Evolutionary conservation across 2,113 vertebrate species (phyloP), one percentile per base, ranked within the genome.

Genomic region (Lethenteron reissneri): DNA sequence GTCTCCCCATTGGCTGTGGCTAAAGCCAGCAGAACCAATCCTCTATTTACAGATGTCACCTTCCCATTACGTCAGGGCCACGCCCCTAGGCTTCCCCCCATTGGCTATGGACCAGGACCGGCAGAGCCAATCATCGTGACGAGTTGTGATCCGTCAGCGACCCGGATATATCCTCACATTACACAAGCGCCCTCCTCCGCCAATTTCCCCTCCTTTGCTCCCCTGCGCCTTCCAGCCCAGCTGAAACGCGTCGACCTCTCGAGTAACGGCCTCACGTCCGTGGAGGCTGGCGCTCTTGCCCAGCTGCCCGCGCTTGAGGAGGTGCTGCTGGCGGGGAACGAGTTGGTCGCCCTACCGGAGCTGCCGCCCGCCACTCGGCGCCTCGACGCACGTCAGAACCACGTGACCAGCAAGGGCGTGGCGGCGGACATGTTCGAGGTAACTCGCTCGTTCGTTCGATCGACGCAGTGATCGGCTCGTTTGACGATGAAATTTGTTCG

Each of bases 381-480:
- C 57, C 84, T 99, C 77, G 95, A 92, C 25, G 88, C 84, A 74
- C 94, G 95, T 78, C 8, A 85, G 76, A 99, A 99, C 74, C 79
- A 79, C 75, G 87, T 99, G 72, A 92, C 83, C 78, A 96, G 86
- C 77, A 91, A 80, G 80, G 92, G 91, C 74, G 84, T 99, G 72
- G 96, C 91, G 82, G 85, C 85, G 70, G 97, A 88, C n/a, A 78
- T 83, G 71, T 99, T 99, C 79, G 92, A 91, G 88, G 94, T 96
- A 83, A 64, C 78, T 64, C 57, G 25, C 58, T 21, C 14, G 68
- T 1, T 14, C 15, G 10, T 11, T 10, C 57, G 21, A 57, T 59
- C 19, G 15, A 68, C 19, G 15, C 62, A n/a, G 15, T 9, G 15
- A 68, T 68, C 8, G 19, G 15, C 15, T 68, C 15, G 15, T 19